Evolutionary conservation across 2,888 invertebrate genomes (phyloP).

Genomic region (Sphinx pinastri): DNA sequence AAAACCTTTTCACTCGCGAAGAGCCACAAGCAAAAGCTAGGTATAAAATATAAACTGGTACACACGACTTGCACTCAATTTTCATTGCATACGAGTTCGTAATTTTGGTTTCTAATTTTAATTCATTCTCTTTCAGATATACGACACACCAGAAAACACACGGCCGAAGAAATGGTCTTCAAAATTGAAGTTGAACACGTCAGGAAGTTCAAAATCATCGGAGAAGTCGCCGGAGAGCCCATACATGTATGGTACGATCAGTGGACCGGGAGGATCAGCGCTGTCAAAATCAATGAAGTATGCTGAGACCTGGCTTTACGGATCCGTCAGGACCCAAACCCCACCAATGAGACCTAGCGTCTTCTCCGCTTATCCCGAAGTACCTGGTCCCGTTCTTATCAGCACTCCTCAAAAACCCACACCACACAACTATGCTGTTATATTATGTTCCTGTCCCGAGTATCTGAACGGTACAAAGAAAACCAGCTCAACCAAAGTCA

Average conservation of each 20-base stretch:
- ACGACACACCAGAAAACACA: constrained; percentile 79
- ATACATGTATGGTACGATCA: constrained; percentile 78
- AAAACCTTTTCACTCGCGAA: too few species aligned
- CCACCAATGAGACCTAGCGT: constrained; percentile 76
- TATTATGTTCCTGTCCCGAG: constrained; percentile 92
- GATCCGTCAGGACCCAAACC: constrained; percentile 87
- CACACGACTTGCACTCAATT: too few species aligned
- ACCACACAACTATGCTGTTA: constrained; percentile 87
- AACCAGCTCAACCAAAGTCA: constrained; percentile 88
- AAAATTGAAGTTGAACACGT: constrained; percentile 85
- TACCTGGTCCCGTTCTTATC: constrained; percentile 75
- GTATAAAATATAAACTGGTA: too few species aligned
- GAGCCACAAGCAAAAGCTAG: too few species aligned
- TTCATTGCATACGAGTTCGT: background rate
- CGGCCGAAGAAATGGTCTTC: constrained; percentile 89
- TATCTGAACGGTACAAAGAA: constrained; percentile 90
- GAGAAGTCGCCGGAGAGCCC: constrained; percentile 78
- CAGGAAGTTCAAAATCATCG: constrained; percentile 74
- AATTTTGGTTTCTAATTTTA: background rate
- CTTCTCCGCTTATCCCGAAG: constrained; percentile 77
- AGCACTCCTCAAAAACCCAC: constrained; percentile 83
- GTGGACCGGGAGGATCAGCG: constrained; percentile 87
- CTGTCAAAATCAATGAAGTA: constrained; percentile 93
- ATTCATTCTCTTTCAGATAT: constrained; percentile 70
- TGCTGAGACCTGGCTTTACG: constrained; percentile 93